phyloP scores from a whole-genome alignment of 1,140 invertebrate species.

The Philaenus spumarius region DNA sequence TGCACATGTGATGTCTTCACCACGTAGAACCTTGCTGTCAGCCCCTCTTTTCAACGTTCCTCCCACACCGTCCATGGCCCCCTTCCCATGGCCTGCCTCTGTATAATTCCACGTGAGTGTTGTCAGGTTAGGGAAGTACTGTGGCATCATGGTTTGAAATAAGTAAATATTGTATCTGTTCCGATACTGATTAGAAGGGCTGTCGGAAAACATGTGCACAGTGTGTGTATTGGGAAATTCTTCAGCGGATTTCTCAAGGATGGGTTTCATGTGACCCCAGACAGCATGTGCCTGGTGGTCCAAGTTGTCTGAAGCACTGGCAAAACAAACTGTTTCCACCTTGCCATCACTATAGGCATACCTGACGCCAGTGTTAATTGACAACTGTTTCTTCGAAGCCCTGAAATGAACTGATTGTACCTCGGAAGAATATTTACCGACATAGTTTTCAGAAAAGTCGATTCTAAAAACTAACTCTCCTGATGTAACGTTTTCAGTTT shows the following conservation, averaged over 20 bases:
- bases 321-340: not conserved
- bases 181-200: not conserved
- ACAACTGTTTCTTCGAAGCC: not conserved
- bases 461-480: not conserved
- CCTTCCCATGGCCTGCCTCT: too few relatives aligned
- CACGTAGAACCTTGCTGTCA: not conserved
- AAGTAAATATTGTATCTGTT: not conserved
- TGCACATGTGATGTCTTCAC: not conserved
- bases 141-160: not conserved
- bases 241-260: not conserved
- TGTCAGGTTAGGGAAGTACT: not conserved
- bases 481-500: not conserved
- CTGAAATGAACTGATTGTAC: not conserved
- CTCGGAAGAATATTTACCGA: not conserved
- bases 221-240: not conserved
- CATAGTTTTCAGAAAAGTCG: constrained; percentile 7
- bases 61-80: not conserved
- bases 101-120: not conserved
- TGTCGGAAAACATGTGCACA: not conserved
- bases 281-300: not conserved
- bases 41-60: not conserved
- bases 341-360: not conserved
- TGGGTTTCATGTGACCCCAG: not conserved
- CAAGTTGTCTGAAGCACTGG: not conserved
- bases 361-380: not conserved